Evolutionary conservation across 2,113 vertebrate species (phyloP), one percentile per base, ranked within the genome.

Genomic region (Pelobates fuscus): DNA sequence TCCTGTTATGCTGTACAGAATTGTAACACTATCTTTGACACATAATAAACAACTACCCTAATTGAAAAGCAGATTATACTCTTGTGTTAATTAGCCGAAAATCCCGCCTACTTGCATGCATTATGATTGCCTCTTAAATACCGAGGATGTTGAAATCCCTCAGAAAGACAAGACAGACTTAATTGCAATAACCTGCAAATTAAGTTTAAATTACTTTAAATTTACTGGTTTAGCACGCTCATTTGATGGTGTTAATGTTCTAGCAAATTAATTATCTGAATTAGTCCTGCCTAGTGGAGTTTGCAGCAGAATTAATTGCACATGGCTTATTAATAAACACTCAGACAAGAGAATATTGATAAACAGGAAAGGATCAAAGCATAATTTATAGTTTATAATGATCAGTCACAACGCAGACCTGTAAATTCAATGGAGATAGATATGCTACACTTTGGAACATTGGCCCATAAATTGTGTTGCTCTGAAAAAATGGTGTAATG

Each of bases 251-350:
- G 91, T 92, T 98, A 98, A 98, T 97, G 94, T 96, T 93, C 94
- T 93, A 91, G 94, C 93, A 96, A 98, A 97, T 98, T 98, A 97
- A 98, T 99, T 98, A 96, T 90, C 93, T 90, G 93, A 98, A 98
- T 96, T 95, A 97, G 94, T 92, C 94, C 93, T 94, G 93, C 96
- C 94, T 96, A 92, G 91, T 92, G 91, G 93, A 95, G 90, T 92
- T 94, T 93, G 90, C 91, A 91, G 93, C 89, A 92, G 92, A 88
- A 89, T 90, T 91, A 81, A 86, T 90, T 90, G 88, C 88, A 91
- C 87, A 79, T 84, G 81, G 80, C 87, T 92, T 97, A 97, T 94
- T 93, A 91, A 94, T 93, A 97, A 96, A 96, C 94, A 93, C 93
- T 1, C 37, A 96, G 95, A 95, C 92, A 95, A 92, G 91, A 91